Evolutionary conservation across 2,113 vertebrate genomes (phyloP).

Genomic region (Trematocara zebra): DNA sequence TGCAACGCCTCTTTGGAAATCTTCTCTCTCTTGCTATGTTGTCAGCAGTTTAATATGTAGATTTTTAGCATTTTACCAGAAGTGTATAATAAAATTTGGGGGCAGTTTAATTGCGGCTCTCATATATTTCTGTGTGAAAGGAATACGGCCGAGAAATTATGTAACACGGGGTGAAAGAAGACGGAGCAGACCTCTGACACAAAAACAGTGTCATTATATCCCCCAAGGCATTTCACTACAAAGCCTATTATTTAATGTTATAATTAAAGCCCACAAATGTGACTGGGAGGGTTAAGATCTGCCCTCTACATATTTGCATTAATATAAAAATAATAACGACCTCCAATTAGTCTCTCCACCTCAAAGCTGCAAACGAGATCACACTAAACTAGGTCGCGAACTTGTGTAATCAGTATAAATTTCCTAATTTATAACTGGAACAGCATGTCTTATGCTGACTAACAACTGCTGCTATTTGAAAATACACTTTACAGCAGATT

Average conservation of each 20-base stretch:
- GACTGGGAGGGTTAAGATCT: conserved; percentile 37
- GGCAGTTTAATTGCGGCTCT: neutral
- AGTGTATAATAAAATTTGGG: neutral
- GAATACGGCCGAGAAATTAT: neutral
- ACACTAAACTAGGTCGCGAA: conserved; percentile 43
- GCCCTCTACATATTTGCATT: conserved; percentile 28
- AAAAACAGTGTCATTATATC: conserved; percentile 3
- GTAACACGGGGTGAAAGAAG: neutral
- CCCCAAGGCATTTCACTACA: conserved; percentile 1
- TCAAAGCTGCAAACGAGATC: conserved; percentile 27
- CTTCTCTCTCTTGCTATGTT: neutral
- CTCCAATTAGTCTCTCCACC: conserved; percentile 52
- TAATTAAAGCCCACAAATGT: conserved; percentile 41
- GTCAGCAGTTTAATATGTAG: neutral
- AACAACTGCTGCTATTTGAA: conserved; percentile 1
- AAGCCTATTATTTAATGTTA: conserved; percentile 47
- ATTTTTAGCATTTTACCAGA: neutral
- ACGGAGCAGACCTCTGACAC: conserved; percentile 1
- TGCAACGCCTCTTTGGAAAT: neutral
- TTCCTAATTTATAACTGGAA: conserved; percentile 18
- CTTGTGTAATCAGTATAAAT: conserved; percentile 32
- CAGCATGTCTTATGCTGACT: neutral
- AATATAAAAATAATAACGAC: conserved; percentile 55
- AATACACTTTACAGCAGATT: neutral
- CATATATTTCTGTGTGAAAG: neutral